phyloP scores from a whole-genome alignment of 2,888 invertebrate species.

The Pollenia angustigena region DNA sequence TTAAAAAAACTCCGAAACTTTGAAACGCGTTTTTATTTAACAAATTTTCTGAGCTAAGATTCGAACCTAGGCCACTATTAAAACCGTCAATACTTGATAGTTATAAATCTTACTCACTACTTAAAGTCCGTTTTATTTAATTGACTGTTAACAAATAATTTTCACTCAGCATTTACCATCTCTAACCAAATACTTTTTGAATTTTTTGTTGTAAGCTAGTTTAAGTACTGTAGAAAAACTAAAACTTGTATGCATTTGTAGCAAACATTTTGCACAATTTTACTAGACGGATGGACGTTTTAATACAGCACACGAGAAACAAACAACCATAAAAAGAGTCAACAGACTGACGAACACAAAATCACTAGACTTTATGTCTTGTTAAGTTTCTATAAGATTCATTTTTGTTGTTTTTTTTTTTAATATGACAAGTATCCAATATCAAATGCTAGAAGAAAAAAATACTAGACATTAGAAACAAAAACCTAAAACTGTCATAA shows the following conservation, averaged over 20 bases:
- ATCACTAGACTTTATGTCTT: constrained; percentile 69
- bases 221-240: background rate
- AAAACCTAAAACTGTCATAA: constrained; percentile 23
- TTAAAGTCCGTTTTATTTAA: too few relatives aligned
- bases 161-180: background rate
- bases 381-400: constrained; percentile 13
- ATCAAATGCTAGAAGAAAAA: background rate
- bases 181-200: background rate
- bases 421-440: background rate
- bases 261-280: constrained; percentile 49
- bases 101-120: too few relatives aligned
- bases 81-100: too few relatives aligned
- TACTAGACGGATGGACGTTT: constrained; percentile 67
- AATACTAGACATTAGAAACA: background rate
- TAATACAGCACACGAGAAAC: constrained; percentile 19
- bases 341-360: constrained; percentile 38
- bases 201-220: background rate
- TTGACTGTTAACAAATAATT: too few relatives aligned
- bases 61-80: too few relatives aligned
- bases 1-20: too few relatives aligned
- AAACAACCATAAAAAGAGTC: background rate
- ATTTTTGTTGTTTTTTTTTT: background rate
- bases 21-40: too few relatives aligned
- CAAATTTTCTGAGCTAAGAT: too few relatives aligned
- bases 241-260: constrained; percentile 9